Percentiles rank a stretch among this genome's conserved stretches.
phyloP scores from a whole-genome alignment of 2,113 vertebrate genomes.

The Alaudala cheleensis region DNA sequence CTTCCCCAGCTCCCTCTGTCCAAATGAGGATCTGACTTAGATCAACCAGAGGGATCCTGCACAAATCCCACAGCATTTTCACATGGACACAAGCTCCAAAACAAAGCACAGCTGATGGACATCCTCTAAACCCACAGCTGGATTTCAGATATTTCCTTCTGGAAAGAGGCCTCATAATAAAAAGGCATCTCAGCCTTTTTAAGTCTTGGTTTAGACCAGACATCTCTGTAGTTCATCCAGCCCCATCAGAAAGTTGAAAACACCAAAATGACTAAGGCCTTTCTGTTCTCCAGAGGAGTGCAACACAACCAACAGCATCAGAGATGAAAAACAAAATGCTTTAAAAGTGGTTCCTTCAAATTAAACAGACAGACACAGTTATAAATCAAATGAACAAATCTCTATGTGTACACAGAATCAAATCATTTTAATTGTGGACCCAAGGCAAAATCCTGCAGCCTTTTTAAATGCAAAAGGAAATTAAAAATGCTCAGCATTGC shows the following conservation, averaged over 20 bases:
- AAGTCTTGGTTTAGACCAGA: conserved; percentile 29
- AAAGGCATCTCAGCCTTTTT: neutral
- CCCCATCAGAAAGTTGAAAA: conserved; percentile 10
- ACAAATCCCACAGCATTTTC: neutral
- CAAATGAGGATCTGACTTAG: neutral
- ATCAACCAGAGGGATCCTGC: neutral
- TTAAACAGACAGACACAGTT: conserved; percentile 8
- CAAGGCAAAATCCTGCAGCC: neutral
- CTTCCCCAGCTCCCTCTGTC: neutral
- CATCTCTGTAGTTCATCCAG: conserved; percentile 33
- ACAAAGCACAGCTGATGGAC: neutral
- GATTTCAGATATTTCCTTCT: neutral
- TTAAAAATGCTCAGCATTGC: neutral
- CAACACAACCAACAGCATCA: neutral
- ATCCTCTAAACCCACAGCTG: neutral
- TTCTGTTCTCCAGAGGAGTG: neutral
- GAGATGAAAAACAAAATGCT: conserved; percentile 34
- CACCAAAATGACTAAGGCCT: neutral
- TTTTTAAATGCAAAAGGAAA: conserved; percentile 43
- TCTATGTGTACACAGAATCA: neutral
- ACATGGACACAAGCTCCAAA: neutral
- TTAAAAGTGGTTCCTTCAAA: conserved; percentile 27
- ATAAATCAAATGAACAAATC: conserved; percentile 20
- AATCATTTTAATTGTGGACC: conserved; percentile 10
- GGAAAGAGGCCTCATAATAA: neutral